Base-by-base conservation (phyloP, 1,140 invertebrate species). In the Notospermus geniculatus region DNA sequence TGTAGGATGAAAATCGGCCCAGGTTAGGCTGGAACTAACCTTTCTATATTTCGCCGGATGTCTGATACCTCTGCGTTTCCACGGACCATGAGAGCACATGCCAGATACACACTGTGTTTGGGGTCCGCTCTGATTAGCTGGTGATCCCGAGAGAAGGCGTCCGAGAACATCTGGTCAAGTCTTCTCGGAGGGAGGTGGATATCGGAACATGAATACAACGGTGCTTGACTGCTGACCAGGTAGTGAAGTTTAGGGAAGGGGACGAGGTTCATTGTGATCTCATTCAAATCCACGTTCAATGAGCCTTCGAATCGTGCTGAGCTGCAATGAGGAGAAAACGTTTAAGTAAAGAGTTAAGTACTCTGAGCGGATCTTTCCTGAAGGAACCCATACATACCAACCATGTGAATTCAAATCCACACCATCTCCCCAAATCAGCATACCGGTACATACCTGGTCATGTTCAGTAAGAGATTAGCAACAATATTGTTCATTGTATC, bases 401-500 rank as follows among this genome's bases (percentile, higher is more conserved):
- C 32, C 32, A 36, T n/a, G 32, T 36, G 32, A 36, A 7, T 36
- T 36, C 32, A 36, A 36, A 36, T n/a, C n/a, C n/a, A n/a, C n/a
- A n/a, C n/a, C n/a, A n/a, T n/a, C n/a, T n/a, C n/a, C n/a, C n/a
- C n/a, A n/a, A n/a, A n/a, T n/a, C n/a, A n/a, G n/a, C n/a, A n/a
- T n/a, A n/a, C n/a, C n/a, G n/a, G n/a, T n/a, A n/a, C n/a, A n/a
- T n/a, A 80, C 79, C 80, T 82, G 11, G 82, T 83, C 68, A 83
- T 67, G 60, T 83, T 82, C 11, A 83, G 66, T n/a, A 83, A 60
- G 27, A 82, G 57, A 68, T 82, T 82, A 19, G 82, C 81, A 7
- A 83, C 80, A 58, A 83, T 77, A 61, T 82, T 82, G 65, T 83
- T 83, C 81, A 83, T 83, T 25, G 71, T 66, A 65, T 83, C 82